Conservation (phyloP, 2,797 vertebrate genomes). For the Leptoclinus maculatus region DNA sequence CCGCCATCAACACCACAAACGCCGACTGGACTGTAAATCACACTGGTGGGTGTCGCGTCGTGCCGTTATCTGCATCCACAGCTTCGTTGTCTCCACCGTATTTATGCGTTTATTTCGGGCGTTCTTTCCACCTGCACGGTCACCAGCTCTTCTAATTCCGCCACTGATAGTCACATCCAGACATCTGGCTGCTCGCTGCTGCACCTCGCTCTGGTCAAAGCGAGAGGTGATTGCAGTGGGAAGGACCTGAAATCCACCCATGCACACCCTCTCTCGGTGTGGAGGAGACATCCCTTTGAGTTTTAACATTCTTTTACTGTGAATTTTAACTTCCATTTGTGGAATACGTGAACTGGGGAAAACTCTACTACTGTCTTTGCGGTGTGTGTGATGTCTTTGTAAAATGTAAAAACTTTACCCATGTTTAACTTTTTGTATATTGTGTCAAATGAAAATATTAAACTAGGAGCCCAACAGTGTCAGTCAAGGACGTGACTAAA, state of each 20-base stretch:
- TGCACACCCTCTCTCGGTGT: slow-evolving; percentile 74
- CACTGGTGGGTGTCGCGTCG: slow-evolving; percentile 49
- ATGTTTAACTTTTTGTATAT: not conserved
- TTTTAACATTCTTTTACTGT: not conserved
- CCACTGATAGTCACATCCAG: slow-evolving; percentile 44
- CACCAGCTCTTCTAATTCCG: slow-evolving; percentile 54
- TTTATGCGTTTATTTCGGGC: slow-evolving; percentile 74
- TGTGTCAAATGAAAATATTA: not conserved
- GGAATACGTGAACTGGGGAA: slow-evolving; percentile 15
- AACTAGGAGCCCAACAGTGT: not conserved
- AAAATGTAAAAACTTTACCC: not conserved
- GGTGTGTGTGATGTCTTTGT: not conserved
- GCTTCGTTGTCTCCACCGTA: slow-evolving; percentile 57
- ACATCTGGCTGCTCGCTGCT: slow-evolving; percentile 46
- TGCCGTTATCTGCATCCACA: slow-evolving; percentile 82
- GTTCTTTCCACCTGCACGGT: slow-evolving; percentile 73
- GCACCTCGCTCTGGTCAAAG: slow-evolving; percentile 49
- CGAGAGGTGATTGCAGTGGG: slow-evolving; percentile 54
- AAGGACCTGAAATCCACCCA: slow-evolving; percentile 37
- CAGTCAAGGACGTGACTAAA: not conserved
- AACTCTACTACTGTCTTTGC: not conserved
- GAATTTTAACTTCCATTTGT: slow-evolving; percentile 22
- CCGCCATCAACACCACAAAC: slow-evolving; percentile 57
- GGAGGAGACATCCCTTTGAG: slow-evolving; percentile 62
- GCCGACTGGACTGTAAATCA: slow-evolving; percentile 80